phyloP scores from a whole-genome alignment of 2,888 invertebrate species.

The Tiliacea citrago region DNA sequence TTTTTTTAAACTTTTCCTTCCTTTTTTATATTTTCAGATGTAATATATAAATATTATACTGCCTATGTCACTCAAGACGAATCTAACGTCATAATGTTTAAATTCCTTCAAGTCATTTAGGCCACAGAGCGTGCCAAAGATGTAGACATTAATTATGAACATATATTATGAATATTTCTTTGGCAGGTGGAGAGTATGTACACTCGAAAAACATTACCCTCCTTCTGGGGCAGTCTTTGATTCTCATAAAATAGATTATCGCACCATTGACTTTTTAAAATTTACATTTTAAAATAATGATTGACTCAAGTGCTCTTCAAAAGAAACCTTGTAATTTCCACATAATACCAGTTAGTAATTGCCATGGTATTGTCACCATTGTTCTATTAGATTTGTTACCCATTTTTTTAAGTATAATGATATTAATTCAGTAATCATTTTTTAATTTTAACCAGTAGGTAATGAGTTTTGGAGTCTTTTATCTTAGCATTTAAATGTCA shows the following conservation, averaged over 20 bases:
- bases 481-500: slow-evolving; percentile 27
- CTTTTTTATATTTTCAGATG: too few relatives aligned
- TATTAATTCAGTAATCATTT: slow-evolving; percentile 6
- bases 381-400: slow-evolving; percentile 32
- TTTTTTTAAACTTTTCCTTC: too few relatives aligned
- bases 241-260: not conserved
- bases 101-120: too few relatives aligned
- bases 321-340: slow-evolving; percentile 43
- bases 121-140: too few relatives aligned
- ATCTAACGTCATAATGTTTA: too few relatives aligned
- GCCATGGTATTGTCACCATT: slow-evolving; percentile 43
- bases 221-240: too few relatives aligned
- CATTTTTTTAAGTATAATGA: slow-evolving; percentile 27
- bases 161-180: too few relatives aligned
- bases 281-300: not conserved
- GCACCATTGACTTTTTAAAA: not conserved
- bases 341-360: slow-evolving; percentile 40
- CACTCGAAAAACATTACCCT: too few relatives aligned
- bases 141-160: too few relatives aligned
- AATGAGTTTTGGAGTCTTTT: not conserved
- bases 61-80: too few relatives aligned
- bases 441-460: not conserved
- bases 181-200: too few relatives aligned
- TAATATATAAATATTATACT: too few relatives aligned
- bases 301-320: slow-evolving; percentile 8